Evolutionary conservation across 2,888 invertebrate genomes (phyloP), one percentile per base, ranked within the genome.

Genomic region (Abrostola tripartita): DNA sequence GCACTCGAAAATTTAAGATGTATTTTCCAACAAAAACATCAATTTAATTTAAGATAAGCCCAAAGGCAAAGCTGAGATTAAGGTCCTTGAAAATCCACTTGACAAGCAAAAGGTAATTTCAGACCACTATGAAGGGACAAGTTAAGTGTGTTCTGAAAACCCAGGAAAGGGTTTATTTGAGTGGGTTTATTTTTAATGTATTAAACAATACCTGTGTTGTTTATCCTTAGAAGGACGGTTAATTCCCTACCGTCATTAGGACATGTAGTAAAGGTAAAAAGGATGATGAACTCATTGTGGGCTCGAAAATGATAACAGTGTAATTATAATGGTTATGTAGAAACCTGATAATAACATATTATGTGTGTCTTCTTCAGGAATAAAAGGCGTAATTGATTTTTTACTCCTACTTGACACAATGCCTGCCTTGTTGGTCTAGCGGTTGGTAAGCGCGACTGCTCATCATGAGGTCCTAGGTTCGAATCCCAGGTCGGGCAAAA

Each of bases 41-140:
- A 79, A 76, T 79, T 71, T 62, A 71, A 76, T 79, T 76, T 64
- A 51, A 62, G 63, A 65, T 42, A 41, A 44, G 71, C 62, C 76
- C 50, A 37, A 44, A 66, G 63, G 61, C 52, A 42, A 37, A n/a
- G 53, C 40, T 37, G 47, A 54, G 41, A 53, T 60, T 60, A 35
- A 47, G 12, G 36, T 12, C 41, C 51, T 24, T 24, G 35, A 50
- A 36, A 36, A 50, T 50, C 11, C 36, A 50, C 50, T 50, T 36
- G 50, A 36, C 50, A 36, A 10, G 61, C 49, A 52, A 68, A 72
- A 73, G 61, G 64, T 77, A 68, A 77, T 77, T 76, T 68, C 68
- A 52, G 44, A 50, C 57, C 57, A 37, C 72, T 47, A 54, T 61
- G 42, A 55, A 58, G 62, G 42, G 61, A 58, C 50, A 35, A 53